These are phyloP conservation scores for Nansenia antarctica DNA, from an alignment of 2,113 vertebrate genomes.

Conservation along the genomic window DNA sequence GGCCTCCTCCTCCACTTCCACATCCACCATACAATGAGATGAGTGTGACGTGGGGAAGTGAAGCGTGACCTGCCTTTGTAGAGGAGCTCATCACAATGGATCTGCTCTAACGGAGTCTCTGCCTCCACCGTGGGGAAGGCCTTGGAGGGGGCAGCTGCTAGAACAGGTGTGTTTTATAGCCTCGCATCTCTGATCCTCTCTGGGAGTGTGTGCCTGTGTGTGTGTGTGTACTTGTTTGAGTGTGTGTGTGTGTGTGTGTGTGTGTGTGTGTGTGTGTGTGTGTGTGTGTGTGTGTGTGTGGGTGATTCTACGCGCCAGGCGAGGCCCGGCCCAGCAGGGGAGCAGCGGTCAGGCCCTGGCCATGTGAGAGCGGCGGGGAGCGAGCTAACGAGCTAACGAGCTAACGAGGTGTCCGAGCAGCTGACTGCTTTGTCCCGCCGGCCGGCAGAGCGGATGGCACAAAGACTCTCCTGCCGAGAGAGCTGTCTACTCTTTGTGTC, in stretches of 20 bases:
- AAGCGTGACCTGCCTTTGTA: neutral
- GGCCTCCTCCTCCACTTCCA: neutral
- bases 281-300: constrained; percentile 13
- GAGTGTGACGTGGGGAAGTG: neutral
- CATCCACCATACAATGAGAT: neutral
- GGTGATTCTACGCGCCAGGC: constrained; percentile 34
- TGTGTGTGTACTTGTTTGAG: neutral
- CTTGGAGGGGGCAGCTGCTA: neutral
- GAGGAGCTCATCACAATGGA: neutral
- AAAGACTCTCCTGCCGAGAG: constrained; percentile 66
- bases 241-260: neutral
- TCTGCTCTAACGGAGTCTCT: neutral
- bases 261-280: neutral
- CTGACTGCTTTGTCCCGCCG: constrained; percentile 69
- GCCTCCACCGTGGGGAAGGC: neutral
- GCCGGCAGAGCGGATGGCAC: constrained; percentile 53
- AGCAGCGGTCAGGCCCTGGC: constrained; percentile 45
- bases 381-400: constrained; percentile 62
- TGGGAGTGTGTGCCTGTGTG: neutral
- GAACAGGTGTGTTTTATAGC: neutral
- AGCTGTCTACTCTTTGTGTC: constrained; percentile 72
- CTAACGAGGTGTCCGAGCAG: constrained; percentile 74
- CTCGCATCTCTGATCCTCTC: neutral
- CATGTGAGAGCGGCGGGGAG: constrained; percentile 64
- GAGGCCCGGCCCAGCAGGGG: neutral